Evolutionary conservation across 2,888 invertebrate genomes (phyloP).

Genomic region (Achlya flavicornis): DNA sequence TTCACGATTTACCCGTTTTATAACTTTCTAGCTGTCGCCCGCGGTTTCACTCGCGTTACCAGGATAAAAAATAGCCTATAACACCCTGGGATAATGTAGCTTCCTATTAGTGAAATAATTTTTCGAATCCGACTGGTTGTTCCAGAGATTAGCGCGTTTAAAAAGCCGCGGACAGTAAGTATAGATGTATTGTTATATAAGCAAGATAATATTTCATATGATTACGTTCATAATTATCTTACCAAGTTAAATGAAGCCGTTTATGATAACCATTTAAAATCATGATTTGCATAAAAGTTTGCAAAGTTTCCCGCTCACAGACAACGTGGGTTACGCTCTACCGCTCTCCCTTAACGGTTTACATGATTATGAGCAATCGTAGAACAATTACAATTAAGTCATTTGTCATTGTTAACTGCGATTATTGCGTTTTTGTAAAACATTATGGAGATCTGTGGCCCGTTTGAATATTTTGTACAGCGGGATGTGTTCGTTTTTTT

Average conservation of each 20-base stretch:
- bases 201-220: not conserved
- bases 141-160: not conserved
- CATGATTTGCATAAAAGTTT: not conserved
- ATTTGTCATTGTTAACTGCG: constrained; percentile 2
- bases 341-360: not conserved
- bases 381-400: not conserved
- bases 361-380: not conserved
- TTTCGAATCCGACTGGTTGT: no score
- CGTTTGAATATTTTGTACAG: no score
- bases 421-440: not conserved
- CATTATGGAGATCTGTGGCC: no score
- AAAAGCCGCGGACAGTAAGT: no score
- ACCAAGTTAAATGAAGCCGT: not conserved
- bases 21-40: no score
- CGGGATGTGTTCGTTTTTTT: no score
- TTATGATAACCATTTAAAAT: not conserved
- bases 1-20: no score
- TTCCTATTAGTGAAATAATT: no score
- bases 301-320: not conserved
- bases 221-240: not conserved
- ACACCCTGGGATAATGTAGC: no score
- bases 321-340: not conserved
- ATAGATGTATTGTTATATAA: not conserved
- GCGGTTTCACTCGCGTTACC: no score
- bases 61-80: no score